Conservation (phyloP, 92 coral and sea anemone genomes). For the Muricea muricata region DNA sequence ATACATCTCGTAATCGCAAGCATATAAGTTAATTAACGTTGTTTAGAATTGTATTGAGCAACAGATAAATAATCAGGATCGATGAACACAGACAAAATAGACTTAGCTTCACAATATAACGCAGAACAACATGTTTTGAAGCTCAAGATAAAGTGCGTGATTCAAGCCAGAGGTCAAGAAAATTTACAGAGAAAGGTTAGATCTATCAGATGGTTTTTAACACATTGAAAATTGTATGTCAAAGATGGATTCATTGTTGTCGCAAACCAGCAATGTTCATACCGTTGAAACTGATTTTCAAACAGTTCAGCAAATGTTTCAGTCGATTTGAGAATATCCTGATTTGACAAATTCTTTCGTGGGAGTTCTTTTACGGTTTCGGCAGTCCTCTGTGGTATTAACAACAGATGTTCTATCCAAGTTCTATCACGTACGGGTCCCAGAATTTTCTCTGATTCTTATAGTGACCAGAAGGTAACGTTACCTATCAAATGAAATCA, state of each 20-base stretch:
- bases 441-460: no score
- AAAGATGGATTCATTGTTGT: neutral
- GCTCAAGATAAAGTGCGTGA: neutral
- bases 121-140: neutral
- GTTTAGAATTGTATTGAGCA: neutral
- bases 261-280: neutral
- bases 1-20: neutral
- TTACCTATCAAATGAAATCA: constrained; percentile 33
- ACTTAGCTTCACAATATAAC: neutral
- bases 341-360: constrained; percentile 52
- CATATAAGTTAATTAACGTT: neutral
- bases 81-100: neutral
- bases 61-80: neutral
- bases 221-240: neutral
- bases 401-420: constrained; percentile 67
- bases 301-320: neutral
- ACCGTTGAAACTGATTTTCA: neutral
- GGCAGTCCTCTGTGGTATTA: constrained; percentile 59
- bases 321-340: neutral
- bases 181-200: neutral
- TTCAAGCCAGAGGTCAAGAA: neutral
- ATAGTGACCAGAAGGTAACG: no score
- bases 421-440: constrained; percentile 68
- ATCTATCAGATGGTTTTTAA: neutral
- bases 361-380: constrained; percentile 68